Evolutionary conservation across 30 jellyfish, hydroid and myxozoan species (phyloP).

Genomic region (Clytia hemisphaerica): DNA sequence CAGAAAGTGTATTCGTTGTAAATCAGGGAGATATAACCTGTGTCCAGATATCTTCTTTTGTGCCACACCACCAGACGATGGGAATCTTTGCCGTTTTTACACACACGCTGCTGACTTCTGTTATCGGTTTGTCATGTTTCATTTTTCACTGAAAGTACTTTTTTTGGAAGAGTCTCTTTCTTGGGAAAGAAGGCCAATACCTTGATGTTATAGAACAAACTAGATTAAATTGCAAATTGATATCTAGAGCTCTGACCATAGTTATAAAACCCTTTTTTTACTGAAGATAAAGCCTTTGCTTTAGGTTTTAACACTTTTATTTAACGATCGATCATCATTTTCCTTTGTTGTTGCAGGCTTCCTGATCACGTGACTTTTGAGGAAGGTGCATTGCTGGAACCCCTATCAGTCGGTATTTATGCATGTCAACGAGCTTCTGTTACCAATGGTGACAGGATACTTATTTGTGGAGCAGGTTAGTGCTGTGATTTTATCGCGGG

Average conservation of each 20-base stretch:
- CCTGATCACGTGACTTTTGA: conserved; percentile 89
- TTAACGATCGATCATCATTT: too few relatives aligned
- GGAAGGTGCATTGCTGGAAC: conserved; percentile 95
- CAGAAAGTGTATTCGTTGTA: conserved; percentile 76
- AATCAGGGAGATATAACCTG: conserved; percentile 72
- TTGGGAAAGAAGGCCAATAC: too few relatives aligned
- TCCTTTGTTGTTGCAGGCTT: too few relatives aligned
- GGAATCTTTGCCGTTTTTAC: conserved; percentile 70
- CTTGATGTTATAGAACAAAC: too few relatives aligned
- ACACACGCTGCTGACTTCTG: conserved; percentile 96
- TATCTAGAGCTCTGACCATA: too few relatives aligned
- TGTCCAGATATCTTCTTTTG: conserved; percentile 71
- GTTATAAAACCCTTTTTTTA: too few relatives aligned
- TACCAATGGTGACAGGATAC: conserved; percentile 69
- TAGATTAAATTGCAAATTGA: too few relatives aligned
- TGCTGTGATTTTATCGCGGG: too few relatives aligned
- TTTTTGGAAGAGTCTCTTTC: too few relatives aligned
- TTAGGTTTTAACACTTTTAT: too few relatives aligned
- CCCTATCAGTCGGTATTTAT: conserved; percentile 93
- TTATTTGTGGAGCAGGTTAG: conserved; percentile 94
- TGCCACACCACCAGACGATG: conserved; percentile 96
- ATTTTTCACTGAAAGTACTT: too few relatives aligned
- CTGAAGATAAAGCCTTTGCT: too few relatives aligned
- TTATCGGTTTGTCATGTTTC: conserved; percentile 38
- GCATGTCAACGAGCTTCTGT: conserved; percentile 96